phyloP scores from a whole-genome alignment of 1,140 invertebrate genomes.

The Camponotus pennsylvanicus region DNA sequence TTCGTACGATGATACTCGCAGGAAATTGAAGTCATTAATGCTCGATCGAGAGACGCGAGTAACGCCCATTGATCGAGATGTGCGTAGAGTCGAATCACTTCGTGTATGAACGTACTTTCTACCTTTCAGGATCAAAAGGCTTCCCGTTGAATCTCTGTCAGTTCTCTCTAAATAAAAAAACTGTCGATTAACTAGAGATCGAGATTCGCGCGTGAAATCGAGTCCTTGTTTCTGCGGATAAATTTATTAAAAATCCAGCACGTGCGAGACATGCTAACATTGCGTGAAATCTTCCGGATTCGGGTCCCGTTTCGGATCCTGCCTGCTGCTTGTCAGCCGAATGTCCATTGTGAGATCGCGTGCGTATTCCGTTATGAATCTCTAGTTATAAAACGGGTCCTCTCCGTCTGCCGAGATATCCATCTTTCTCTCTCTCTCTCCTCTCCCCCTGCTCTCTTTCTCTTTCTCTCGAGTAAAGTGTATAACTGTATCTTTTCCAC shows the following conservation, averaged over 20 bases:
- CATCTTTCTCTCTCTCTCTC: slow-evolving; percentile 5
- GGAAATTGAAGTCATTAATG: slow-evolving; percentile 76
- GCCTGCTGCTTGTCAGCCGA: slow-evolving; percentile 50
- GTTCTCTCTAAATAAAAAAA: not conserved
- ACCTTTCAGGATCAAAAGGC: slow-evolving; percentile 60
- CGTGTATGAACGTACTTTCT: slow-evolving; percentile 28
- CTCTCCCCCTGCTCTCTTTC: not conserved
- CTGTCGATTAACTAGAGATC: not conserved
- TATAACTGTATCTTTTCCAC: slow-evolving; percentile 79
- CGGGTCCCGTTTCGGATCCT: slow-evolving; percentile 49
- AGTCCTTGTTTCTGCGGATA: not conserved
- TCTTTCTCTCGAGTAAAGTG: slow-evolving; percentile 58
- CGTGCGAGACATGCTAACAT: not conserved
- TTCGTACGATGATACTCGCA: slow-evolving; percentile 61
- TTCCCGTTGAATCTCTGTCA: slow-evolving; percentile 31
- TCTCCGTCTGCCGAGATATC: slow-evolving; percentile 61
- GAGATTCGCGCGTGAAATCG: slow-evolving; percentile 15
- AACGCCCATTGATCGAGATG: slow-evolving; percentile 69
- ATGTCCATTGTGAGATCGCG: slow-evolving; percentile 74
- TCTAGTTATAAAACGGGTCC: slow-evolving; percentile 78
- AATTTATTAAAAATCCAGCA: not conserved
- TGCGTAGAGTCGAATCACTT: slow-evolving; percentile 41
- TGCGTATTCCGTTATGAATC: slow-evolving; percentile 79
- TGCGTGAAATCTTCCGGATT: slow-evolving; percentile 59
- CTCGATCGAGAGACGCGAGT: slow-evolving; percentile 60